Conservation (phyloP, 2,797 vertebrate genomes). For the Glossophaga mutica region DNA sequence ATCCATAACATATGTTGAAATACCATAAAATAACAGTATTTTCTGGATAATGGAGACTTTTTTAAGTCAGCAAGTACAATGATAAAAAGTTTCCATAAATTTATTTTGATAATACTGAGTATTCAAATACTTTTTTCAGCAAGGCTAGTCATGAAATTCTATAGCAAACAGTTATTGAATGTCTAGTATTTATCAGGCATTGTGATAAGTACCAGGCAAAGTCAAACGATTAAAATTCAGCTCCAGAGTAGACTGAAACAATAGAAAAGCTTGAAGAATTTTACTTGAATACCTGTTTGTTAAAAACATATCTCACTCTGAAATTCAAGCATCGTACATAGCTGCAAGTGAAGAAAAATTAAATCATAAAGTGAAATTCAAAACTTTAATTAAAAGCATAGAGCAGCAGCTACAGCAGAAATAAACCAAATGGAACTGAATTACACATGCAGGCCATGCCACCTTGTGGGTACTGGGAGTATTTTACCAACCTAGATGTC, state of each 20-base stretch:
- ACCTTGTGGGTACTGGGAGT: conserved; percentile 17
- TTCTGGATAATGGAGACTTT: background rate
- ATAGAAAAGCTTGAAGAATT: background rate
- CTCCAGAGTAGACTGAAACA: background rate
- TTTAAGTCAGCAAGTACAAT: background rate
- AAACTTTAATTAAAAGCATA: conserved; percentile 54
- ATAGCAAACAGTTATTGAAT: background rate
- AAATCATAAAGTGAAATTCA: conserved; percentile 49
- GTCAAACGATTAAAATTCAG: background rate
- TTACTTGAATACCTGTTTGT: background rate
- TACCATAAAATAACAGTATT: background rate
- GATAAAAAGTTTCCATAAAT: background rate
- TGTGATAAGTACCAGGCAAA: background rate
- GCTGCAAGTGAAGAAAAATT: background rate
- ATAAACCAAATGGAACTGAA: conserved; percentile 19
- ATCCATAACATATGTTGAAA: background rate
- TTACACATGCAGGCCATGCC: conserved; percentile 62
- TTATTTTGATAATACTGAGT: background rate
- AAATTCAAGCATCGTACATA: background rate
- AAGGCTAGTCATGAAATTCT: background rate
- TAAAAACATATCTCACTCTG: background rate
- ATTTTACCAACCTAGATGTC: conserved; percentile 35
- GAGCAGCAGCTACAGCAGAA: conserved; percentile 36
- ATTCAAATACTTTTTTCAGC: background rate
- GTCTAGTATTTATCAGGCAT: background rate